A percentile compares a stretch with the other conserved stretches of the same genome.
phyloP scores from a whole-genome alignment of 2,888 invertebrate species.

The Julus scandinavius region DNA sequence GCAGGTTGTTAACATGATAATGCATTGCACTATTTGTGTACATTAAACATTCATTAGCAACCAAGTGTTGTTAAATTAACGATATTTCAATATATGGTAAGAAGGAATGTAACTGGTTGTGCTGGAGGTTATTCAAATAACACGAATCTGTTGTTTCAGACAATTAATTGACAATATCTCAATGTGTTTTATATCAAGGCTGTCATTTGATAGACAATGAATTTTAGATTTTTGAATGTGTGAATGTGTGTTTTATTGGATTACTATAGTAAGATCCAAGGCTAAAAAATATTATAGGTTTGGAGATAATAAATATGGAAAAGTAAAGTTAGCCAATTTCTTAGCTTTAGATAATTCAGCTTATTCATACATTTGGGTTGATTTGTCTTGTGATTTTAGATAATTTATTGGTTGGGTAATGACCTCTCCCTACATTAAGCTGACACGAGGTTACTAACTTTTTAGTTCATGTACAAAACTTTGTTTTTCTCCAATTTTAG shows the following conservation, averaged over 20 bases:
- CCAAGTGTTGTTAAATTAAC: not conserved
- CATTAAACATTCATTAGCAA: not conserved
- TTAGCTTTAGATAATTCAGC: too few relatives aligned
- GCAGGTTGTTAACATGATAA: too few relatives aligned
- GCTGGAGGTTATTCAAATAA: not conserved
- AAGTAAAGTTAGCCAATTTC: too few relatives aligned
- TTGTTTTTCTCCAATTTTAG: not conserved
- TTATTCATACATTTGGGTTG: too few relatives aligned
- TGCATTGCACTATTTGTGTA: not conserved
- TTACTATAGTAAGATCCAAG: too few relatives aligned
- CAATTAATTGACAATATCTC: not conserved
- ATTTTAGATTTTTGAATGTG: not conserved
- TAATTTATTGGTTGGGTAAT: not conserved
- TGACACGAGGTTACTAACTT: not conserved
- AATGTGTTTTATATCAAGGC: not conserved
- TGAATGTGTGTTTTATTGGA: not conserved
- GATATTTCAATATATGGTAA: not conserved
- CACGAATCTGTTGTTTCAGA: not conserved
- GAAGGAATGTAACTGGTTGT: not conserved
- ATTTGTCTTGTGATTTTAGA: not conserved
- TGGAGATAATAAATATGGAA: too few relatives aligned
- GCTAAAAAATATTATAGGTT: too few relatives aligned
- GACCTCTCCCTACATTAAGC: not conserved
- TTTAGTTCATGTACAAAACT: not conserved
- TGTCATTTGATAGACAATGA: not conserved